Percentiles rank a stretch among this genome's conserved stretches.
phyloP scores from a whole-genome alignment of 2,888 invertebrate genomes.

The Ceratothoa steindachneri region DNA sequence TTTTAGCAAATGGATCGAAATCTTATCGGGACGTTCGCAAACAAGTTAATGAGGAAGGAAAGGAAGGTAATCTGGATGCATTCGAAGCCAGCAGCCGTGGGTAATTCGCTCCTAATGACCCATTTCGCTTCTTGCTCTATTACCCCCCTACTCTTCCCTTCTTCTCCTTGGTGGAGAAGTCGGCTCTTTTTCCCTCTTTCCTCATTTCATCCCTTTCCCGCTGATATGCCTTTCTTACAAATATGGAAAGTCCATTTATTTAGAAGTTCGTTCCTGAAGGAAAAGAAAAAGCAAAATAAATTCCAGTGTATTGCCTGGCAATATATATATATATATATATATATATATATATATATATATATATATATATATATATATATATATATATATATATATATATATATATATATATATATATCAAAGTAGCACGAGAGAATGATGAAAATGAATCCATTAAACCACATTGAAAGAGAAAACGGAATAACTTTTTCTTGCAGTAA shows the following conservation, averaged over 20 bases:
- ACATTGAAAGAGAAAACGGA: too few relatives aligned
- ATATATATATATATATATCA: too few relatives aligned
- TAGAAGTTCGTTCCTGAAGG: too few relatives aligned
- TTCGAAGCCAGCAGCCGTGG: not conserved
- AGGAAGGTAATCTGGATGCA: constrained; percentile 13
- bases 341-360: too few relatives aligned
- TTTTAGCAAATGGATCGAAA: not conserved
- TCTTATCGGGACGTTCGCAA: not conserved
- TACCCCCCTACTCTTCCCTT: not conserved
- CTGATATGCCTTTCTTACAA: constrained; percentile 5
- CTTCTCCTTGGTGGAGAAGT: too few relatives aligned
- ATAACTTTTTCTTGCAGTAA: too few relatives aligned
- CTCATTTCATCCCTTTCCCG: not conserved
- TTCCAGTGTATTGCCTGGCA: too few relatives aligned
- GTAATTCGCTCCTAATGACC: constrained; percentile 11
- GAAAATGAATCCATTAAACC: too few relatives aligned
- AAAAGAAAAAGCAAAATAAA: too few relatives aligned
- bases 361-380: not conserved
- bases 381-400: not conserved
- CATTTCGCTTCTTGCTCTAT: constrained; percentile 9
- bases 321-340: too few relatives aligned
- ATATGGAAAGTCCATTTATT: constrained; percentile 17
- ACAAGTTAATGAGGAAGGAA: constrained; percentile 4
- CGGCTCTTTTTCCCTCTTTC: too few relatives aligned
- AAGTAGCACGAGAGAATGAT: too few relatives aligned